Evolutionary conservation across 1,140 invertebrate genomes (phyloP).

Genomic region (Pogonomyrmex barbatus): DNA sequence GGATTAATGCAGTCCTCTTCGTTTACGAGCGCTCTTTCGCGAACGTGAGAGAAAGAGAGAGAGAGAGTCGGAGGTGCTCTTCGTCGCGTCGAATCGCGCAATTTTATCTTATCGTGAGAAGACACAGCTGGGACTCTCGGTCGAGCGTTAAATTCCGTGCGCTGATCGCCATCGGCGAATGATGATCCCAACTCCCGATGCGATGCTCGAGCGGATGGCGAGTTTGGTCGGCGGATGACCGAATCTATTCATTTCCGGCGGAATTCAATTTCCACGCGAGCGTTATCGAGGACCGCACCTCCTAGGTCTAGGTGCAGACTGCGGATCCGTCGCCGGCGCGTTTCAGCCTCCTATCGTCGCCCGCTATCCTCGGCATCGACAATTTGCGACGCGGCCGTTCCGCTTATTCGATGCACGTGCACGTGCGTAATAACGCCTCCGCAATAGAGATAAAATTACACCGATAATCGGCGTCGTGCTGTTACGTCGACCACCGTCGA

Average conservation of each 20-base stretch:
- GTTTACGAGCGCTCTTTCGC: neutral
- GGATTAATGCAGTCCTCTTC: neutral
- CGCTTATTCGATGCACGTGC: conserved; percentile 46
- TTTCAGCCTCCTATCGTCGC: conserved; percentile 15
- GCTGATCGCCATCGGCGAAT: neutral
- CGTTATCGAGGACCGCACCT: conserved; percentile 32
- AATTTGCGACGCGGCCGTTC: conserved; percentile 43
- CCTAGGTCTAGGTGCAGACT: conserved; percentile 29
- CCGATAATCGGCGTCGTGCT: neutral
- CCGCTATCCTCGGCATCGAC: conserved; percentile 40
- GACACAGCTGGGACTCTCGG: neutral
- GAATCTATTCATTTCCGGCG: conserved; percentile 46
- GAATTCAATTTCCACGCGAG: conserved; percentile 62
- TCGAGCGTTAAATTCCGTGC: neutral
- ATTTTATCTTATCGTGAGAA: neutral
- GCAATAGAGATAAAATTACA: conserved; percentile 17
- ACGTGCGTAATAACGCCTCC: conserved; percentile 19
- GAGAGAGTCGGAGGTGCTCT: too few relatives aligned
- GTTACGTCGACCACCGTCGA: neutral
- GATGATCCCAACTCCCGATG: neutral
- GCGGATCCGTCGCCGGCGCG: conserved; percentile 1
- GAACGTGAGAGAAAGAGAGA: too few relatives aligned
- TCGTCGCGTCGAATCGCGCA: too few relatives aligned
- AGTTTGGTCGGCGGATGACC: neutral
- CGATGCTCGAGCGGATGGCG: neutral